Base-by-base conservation (phyloP, 2,113 vertebrate species). In the Pomatorhinus ruficollis region DNA sequence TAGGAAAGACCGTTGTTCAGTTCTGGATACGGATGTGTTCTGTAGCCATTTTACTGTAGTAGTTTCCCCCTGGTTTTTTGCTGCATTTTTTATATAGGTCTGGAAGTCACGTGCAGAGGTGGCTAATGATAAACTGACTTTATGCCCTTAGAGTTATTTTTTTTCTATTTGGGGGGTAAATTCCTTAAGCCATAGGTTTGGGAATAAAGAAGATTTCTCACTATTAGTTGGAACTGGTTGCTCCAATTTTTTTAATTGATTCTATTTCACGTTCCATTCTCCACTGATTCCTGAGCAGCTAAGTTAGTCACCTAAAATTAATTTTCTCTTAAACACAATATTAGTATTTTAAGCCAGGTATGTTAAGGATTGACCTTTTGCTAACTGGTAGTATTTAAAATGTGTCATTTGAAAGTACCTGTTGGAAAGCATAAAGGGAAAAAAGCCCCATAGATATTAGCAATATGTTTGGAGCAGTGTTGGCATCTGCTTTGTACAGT, bases 151-250 rank as follows among this genome's bases (percentile, higher is more conserved):
- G 85, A 44, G 30, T 87, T 84, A 4, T 20, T 68, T 54, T 10
- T 56, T 30, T 60, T 82, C 74, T 63, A 3, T 77, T 90, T 7
- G 11, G n/a, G 81, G 44, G 42, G 74, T 22, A 10, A 77, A 52
- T 80, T 78, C 89, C 75, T 95, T 92, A 95, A 95, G 83, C 90
- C 90, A 87, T 93, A 94, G 93, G 72, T 95, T 94, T 90, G 91
- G 84, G 86, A 94, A 80, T 95, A 93, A 95, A 92, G 71, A 88
- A 37, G 44, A 79, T 87, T 94, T 89, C 80, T 94, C 65, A 61
- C 63, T 65, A 3, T 70, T 93, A 85, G 83, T 54, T 94, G 86
- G 50, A 92, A 90, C 56, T 75, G 85, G 80, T 84, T 95, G 94
- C 87, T 97, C 90, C 39, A 60, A 53, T 56, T 63, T 91, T 88